phyloP scores from a whole-genome alignment of 1,140 invertebrate genomes.

The Drosophila varians region DNA sequence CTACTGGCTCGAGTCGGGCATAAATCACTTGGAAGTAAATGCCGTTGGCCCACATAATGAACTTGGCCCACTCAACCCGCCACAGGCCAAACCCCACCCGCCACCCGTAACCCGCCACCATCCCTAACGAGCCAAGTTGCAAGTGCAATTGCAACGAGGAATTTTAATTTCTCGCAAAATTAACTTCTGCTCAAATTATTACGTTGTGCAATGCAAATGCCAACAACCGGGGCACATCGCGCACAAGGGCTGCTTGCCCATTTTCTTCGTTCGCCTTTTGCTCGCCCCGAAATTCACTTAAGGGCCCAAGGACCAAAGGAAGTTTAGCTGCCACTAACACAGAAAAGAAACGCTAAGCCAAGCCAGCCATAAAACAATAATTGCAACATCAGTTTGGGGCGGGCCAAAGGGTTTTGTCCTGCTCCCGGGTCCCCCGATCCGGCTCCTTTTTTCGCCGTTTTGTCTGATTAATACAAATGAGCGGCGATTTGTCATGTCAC shows the following conservation, averaged over 20 bases:
- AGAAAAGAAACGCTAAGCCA: slow-evolving; percentile 28
- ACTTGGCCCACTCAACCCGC: slow-evolving; percentile 26
- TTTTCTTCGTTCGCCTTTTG: neutral
- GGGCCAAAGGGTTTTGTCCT: slow-evolving; percentile 34
- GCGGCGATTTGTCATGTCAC: slow-evolving; percentile 81
- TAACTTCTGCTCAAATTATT: slow-evolving; percentile 72
- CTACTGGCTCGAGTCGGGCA: slow-evolving; percentile 41
- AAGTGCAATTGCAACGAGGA: slow-evolving; percentile 49
- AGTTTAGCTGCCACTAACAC: slow-evolving; percentile 2
- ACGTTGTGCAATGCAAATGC: slow-evolving; percentile 66
- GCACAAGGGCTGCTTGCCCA: neutral
- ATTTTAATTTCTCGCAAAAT: slow-evolving; percentile 80
- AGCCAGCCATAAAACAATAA: slow-evolving; percentile 76
- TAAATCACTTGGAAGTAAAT: slow-evolving; percentile 69
- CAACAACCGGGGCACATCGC: slow-evolving; percentile 33
- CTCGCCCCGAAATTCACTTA: slow-evolving; percentile 20
- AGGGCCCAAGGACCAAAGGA: slow-evolving; percentile 8
- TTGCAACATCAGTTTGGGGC: slow-evolving; percentile 66
- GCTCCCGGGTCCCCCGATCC: neutral
- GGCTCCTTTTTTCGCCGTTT: slow-evolving; percentile 29
- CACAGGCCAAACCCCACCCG: neutral
- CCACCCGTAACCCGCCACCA: neutral
- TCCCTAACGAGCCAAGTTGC: slow-evolving; percentile 28
- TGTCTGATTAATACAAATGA: slow-evolving; percentile 81
- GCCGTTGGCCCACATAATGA: slow-evolving; percentile 54